Evolutionary conservation across 2,888 invertebrate species (phyloP).

Genomic region (Lamellibrachia satsuma): DNA sequence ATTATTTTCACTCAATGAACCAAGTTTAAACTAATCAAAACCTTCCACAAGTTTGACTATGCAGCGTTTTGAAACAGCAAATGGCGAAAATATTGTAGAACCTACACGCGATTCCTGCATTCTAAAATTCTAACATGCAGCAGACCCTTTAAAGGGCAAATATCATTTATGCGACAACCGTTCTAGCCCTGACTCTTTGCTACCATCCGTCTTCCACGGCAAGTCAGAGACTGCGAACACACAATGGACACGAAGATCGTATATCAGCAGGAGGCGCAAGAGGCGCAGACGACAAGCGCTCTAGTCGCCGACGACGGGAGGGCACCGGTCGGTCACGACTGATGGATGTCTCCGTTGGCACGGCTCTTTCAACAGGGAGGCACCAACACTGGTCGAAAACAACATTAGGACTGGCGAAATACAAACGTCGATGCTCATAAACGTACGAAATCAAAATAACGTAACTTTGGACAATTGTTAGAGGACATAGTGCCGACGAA

Average conservation of each 20-base stretch:
- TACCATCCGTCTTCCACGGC: background rate
- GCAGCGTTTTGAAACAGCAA: background rate
- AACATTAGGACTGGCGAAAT: background rate
- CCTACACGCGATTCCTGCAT: background rate
- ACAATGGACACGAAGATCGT: background rate
- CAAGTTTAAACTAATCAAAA: too few species aligned
- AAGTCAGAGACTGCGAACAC: background rate
- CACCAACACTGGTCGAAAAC: background rate
- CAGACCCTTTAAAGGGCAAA: background rate
- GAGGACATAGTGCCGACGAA: background rate
- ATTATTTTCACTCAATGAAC: too few species aligned
- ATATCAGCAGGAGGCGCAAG: background rate
- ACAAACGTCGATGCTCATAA: background rate
- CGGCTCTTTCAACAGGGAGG: background rate
- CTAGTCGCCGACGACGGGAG: background rate
- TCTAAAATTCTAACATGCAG: background rate
- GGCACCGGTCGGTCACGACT: background rate
- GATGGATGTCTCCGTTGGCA: background rate
- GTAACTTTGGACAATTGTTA: background rate
- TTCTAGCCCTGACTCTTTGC: background rate
- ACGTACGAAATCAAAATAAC: background rate
- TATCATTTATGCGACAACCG: background rate
- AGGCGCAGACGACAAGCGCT: background rate
- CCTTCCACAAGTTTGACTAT: too few species aligned
- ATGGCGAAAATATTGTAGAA: background rate